Conservation (phyloP, 2,888 invertebrate species). For the Phengaris alcon region DNA sequence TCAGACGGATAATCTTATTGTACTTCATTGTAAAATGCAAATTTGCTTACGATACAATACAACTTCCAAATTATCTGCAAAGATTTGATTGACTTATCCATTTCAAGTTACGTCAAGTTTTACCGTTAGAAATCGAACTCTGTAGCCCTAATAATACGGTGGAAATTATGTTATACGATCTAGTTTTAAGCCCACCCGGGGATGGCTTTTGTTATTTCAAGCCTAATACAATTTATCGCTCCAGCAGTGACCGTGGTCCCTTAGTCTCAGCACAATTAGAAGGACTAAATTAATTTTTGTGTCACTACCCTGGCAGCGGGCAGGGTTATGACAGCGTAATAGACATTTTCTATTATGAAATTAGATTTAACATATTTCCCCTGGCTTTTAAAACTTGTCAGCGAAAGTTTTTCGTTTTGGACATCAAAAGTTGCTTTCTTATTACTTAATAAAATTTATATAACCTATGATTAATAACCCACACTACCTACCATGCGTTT, state of each 20-base stretch:
- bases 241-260: slow-evolving; percentile 62
- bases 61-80: slow-evolving; percentile 19
- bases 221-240: slow-evolving; percentile 74
- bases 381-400: not conserved
- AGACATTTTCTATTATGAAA: slow-evolving; percentile 22
- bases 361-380: slow-evolving; percentile 22
- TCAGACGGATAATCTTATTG: slow-evolving; percentile 1
- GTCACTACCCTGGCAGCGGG: slow-evolving; percentile 42
- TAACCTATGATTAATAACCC: too few relatives aligned
- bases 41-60: slow-evolving; percentile 27
- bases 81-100: slow-evolving; percentile 29
- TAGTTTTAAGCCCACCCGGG: slow-evolving; percentile 22
- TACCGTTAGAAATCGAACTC: not conserved
- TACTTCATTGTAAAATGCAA: slow-evolving; percentile 25
- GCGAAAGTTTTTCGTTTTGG: not conserved
- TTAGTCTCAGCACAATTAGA: slow-evolving; percentile 73
- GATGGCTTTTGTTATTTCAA: slow-evolving; percentile 47
- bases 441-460: too few relatives aligned
- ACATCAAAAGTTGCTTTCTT: not conserved
- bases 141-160: slow-evolving; percentile 8
- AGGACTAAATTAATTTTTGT: slow-evolving; percentile 67
- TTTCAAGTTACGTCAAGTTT: slow-evolving; percentile 27
- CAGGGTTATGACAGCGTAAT: slow-evolving; percentile 26
- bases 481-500: too few relatives aligned
- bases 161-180: not conserved